Evolutionary conservation across 1,140 invertebrate species (phyloP), one percentile per base, ranked within the genome.

Genomic region (Drosophila nigromelanica): DNA sequence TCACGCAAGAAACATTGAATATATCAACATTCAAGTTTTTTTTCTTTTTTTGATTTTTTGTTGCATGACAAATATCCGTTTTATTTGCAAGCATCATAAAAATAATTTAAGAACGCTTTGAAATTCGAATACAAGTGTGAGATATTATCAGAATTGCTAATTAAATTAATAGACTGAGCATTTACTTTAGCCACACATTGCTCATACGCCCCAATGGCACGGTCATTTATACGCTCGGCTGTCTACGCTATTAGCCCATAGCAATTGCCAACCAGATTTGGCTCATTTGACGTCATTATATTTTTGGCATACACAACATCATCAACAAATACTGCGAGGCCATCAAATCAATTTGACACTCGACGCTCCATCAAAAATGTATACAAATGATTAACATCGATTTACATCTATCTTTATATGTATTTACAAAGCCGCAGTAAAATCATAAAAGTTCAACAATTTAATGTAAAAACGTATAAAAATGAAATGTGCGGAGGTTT

Each of bases 231-330:
- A 51, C 54, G 70, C 10, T 55, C 15, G 55, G 30, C 55, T 54
- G 58, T 14, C 48, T 39, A n/a, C 48, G 50, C 50, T 72, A 30
- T 58, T 39, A 47, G 43, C 42, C 33, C 62, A 51, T 56, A 74
- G 56, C 66, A 70, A 62, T 74, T 56, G 54, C 12, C 14, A 40
- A 24, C 66, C 51, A 55, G 56, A 77, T 73, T 47, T 76, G 60
- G 43, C 67, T 75, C 42, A 78, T 81, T 87, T 86, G 71, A 87
- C 82, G 78, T 86, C 82, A 82, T 82, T 82, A 71, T 86, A 70
- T 86, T 78, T 63, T 69, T 6, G 27, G 80, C 80, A 85, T 83
- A 45, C 47, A 52, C 35, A 33, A 43, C 21, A 24, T 42, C 62
- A 67, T 15, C 14, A 3, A 35, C 48, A 81, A 81, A 87, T 81